phyloP scores from a whole-genome alignment of 2,797 vertebrate species.

The Sebastes vulpes region DNA sequence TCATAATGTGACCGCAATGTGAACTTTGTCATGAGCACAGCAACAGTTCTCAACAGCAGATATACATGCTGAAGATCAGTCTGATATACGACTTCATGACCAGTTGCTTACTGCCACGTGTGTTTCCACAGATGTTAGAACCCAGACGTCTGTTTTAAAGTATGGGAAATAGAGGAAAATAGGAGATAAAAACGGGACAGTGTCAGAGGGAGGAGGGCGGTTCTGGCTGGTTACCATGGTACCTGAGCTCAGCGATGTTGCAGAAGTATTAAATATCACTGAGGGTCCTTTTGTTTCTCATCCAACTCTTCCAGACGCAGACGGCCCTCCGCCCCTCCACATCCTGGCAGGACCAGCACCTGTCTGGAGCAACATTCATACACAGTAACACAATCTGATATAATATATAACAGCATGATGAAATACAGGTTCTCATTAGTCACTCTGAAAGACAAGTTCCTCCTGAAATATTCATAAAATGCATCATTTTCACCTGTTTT shows the following conservation, averaged over 20 bases:
- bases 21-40: conserved; percentile 59
- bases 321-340: conserved; percentile 27
- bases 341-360: conserved; percentile 45
- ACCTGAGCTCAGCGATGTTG: conserved; percentile 54
- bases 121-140: background rate
- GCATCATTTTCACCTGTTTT: conserved; percentile 29
- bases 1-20: conserved; percentile 65
- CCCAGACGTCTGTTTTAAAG: background rate
- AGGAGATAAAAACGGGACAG: conserved; percentile 5
- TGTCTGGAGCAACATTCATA: conserved; percentile 22
- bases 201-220: background rate
- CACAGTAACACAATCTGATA: conserved; percentile 1
- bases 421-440: conserved; percentile 43
- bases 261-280: conserved; percentile 63
- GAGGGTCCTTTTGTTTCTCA: conserved; percentile 69
- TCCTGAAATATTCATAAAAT: conserved; percentile 50
- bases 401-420: conserved; percentile 20
- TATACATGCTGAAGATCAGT: background rate
- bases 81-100: conserved; percentile 4
- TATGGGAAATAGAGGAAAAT: background rate
- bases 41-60: conserved; percentile 18
- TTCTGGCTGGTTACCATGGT: conserved; percentile 69
- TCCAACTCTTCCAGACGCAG: conserved; percentile 46
- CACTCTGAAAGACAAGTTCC: conserved; percentile 31
- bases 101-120: conserved; percentile 2